phyloP scores from a whole-genome alignment of 2,113 vertebrate species.

The Chinchilla lanigera region DNA sequence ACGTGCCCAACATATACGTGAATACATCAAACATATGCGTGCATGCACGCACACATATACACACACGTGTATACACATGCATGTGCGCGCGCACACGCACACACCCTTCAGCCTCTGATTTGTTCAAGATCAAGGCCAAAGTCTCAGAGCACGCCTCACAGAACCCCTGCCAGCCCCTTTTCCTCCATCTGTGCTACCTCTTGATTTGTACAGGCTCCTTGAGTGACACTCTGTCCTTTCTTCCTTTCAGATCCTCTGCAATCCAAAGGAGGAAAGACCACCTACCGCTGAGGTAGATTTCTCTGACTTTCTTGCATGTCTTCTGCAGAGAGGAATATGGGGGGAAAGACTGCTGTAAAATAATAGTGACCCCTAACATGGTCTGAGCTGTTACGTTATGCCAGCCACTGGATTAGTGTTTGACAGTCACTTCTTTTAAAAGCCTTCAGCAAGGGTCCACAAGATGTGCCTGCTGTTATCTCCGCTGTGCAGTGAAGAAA shows the following conservation, averaged over 20 bases:
- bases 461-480: background rate
- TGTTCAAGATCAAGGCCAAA: background rate
- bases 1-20: background rate
- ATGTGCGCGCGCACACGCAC: background rate
- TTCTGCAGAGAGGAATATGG: background rate
- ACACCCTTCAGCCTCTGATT: background rate
- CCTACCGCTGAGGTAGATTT: background rate
- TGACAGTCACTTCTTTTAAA: background rate
- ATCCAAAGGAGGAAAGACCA: background rate
- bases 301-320: background rate
- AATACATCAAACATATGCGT: background rate
- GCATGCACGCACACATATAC: background rate
- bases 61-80: background rate
- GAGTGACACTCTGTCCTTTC: background rate
- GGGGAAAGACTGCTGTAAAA: background rate
- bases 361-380: background rate
- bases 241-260: background rate
- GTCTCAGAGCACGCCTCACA: background rate
- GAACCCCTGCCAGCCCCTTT: background rate
- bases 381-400: background rate
- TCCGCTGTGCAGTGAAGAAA: background rate
- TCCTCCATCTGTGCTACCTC: background rate
- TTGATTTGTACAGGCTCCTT: background rate
- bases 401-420: background rate
- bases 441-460: background rate